Percentiles rank a stretch among this genome's conserved stretches.
phyloP scores from a whole-genome alignment of 2,113 vertebrate genomes.

The Xenus cinereus region DNA sequence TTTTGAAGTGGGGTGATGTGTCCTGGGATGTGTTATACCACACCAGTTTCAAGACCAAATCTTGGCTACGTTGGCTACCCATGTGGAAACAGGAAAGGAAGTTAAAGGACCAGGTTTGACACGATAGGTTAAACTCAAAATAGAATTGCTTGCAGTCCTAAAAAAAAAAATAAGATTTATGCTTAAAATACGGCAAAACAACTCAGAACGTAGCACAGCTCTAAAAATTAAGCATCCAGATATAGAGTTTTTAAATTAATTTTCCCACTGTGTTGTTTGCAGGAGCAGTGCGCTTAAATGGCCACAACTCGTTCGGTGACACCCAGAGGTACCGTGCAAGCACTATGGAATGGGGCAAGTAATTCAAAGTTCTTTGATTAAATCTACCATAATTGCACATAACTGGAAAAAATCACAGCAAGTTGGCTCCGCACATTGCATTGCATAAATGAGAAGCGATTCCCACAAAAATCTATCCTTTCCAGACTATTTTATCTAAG shows the following conservation, averaged over 20 bases:
- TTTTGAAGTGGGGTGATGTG: background rate
- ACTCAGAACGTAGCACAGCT: background rate
- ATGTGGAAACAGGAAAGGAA: background rate
- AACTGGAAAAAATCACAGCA: constrained; percentile 46
- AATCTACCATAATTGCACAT: constrained; percentile 48
- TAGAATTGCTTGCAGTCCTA: background rate
- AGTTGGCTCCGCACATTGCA: constrained; percentile 16
- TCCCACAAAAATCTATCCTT: constrained; percentile 62
- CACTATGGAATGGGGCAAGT: background rate
- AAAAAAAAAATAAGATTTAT: background rate
- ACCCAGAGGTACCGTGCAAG: constrained; percentile 11
- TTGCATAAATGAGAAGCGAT: constrained; percentile 58
- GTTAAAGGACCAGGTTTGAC: background rate
- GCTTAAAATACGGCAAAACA: background rate
- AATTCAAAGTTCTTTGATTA: constrained; percentile 66
- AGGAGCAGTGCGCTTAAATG: background rate
- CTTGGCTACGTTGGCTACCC: background rate
- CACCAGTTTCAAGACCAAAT: background rate
- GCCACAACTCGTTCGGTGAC: background rate
- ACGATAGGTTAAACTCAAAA: background rate
- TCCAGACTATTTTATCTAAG: constrained; percentile 75
- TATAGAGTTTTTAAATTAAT: background rate
- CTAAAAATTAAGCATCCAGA: constrained; percentile 3
- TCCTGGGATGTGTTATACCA: background rate
- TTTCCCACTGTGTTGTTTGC: constrained; percentile 16